phyloP scores from a whole-genome alignment of 2,888 invertebrate genomes.

The Drosophila subsilvestris region DNA sequence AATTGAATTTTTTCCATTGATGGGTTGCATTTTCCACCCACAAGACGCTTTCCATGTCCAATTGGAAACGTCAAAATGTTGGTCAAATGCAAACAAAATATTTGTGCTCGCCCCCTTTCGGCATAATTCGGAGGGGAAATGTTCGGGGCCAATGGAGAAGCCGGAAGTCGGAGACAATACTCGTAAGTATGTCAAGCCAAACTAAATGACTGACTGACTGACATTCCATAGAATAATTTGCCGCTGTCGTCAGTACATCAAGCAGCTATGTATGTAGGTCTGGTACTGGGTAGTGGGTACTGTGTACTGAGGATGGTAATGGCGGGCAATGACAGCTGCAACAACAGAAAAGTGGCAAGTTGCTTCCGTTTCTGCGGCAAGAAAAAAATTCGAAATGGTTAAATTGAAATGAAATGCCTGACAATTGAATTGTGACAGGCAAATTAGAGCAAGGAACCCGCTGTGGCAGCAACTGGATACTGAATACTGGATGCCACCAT shows the following conservation, averaged over 20 bases:
- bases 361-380: conserved; percentile 30
- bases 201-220: conserved; percentile 28
- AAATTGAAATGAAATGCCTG: conserved; percentile 75
- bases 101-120: conserved; percentile 2
- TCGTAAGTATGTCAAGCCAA: conserved; percentile 42
- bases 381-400: conserved; percentile 61
- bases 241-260: conserved; percentile 19
- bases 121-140: conserved; percentile 33
- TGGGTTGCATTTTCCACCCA: not conserved
- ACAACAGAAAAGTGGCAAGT: conserved; percentile 33
- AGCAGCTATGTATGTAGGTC: not conserved
- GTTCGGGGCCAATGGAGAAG: not conserved
- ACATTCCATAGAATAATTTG: conserved; percentile 54
- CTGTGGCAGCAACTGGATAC: not conserved
- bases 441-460: conserved; percentile 55
- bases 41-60: not conserved
- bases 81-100: conserved; percentile 27
- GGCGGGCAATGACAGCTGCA: conserved; percentile 5
- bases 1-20: conserved; percentile 5
- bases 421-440: conserved; percentile 70
- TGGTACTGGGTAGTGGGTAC: not conserved
- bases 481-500: not conserved
- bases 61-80: conserved; percentile 9
- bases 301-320: too few relatives aligned
- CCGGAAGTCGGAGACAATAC: conserved; percentile 25